phyloP scores from a whole-genome alignment of 2,113 vertebrate species.

The Athene cunicularia region DNA sequence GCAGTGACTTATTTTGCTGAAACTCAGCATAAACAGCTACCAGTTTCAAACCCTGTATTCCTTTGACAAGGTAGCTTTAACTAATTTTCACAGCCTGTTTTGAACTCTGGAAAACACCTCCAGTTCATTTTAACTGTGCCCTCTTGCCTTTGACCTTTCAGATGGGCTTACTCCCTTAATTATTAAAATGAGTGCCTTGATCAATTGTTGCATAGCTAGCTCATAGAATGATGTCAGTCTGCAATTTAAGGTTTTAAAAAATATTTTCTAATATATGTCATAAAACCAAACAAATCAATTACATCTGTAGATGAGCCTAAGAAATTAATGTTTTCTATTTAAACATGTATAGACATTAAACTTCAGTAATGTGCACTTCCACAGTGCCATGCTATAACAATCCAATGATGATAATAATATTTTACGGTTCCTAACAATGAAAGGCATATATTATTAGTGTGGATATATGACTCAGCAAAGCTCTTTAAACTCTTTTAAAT shows the following conservation, averaged over 20 bases:
- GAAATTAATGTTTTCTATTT: neutral
- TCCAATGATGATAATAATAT: neutral
- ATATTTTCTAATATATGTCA: neutral
- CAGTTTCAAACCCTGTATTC: neutral
- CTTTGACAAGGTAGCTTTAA: neutral
- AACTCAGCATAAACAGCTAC: neutral
- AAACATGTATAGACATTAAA: neutral
- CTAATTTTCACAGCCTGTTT: neutral
- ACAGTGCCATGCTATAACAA: neutral
- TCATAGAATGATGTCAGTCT: neutral
- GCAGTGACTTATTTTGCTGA: neutral
- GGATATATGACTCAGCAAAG: neutral
- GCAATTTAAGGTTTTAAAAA: neutral
- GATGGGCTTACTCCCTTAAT: neutral
- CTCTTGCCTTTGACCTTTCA: neutral
- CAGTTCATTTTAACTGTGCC: neutral
- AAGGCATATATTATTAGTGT: neutral
- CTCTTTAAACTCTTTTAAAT: neutral
- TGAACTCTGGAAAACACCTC: neutral
- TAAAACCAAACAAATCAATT: neutral
- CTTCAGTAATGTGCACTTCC: neutral
- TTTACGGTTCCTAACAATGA: neutral
- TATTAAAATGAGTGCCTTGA: neutral
- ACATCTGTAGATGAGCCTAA: neutral
- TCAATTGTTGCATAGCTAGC: neutral